Base-by-base conservation (phyloP, 1,140 invertebrate species). In the Pemphigus obesinymphae region DNA sequence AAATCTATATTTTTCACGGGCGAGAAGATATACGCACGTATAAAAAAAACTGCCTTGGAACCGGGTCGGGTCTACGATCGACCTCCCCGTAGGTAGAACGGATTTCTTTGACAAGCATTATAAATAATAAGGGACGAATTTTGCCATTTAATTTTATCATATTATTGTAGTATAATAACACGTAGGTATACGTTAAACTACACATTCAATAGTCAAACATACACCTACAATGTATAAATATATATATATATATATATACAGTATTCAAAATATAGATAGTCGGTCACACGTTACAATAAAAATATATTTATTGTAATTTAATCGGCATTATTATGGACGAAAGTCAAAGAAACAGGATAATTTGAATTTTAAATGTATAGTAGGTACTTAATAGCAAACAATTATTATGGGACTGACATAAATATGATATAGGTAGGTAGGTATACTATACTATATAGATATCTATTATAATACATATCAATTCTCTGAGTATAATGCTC, bases 1-100 rank as follows among this genome's bases (percentile, higher is more conserved):
- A 80, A 80, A 80, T 63, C 76, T 3, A 80, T 63, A 80, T 43
- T 80, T 29, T 63, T 78, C 23, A 58, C 50, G 55, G 34, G 31
- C 40, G 40, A 23, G 13, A 58, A 78, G 53, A 61, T n/a, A n/a
- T n/a, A n/a, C 20, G 53, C 53, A 23, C 20, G 10, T 7, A 0
- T 20, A 76, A 76, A 55, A 58, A 55, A 34, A 34, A 76, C 17
- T 37, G 17, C 55, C 23, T 34, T 23, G 23, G 1, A 26, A 43
- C 40, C 70, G 37, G 76, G 37, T 80, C 55, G 15, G 40, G 26
- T 80, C n/a, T 37, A 43, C 37, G 10, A 15, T 20, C 50, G 76
- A 80, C 76, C 76, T 80, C 76, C 76, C 76, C 10, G 53, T 78
- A 45, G 37, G 37, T 40, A 29, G 23, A 4, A 40, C 73, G 31